Evolutionary conservation across 2,113 vertebrate genomes (phyloP).

Genomic region (Bambusicola thoracicus): DNA sequence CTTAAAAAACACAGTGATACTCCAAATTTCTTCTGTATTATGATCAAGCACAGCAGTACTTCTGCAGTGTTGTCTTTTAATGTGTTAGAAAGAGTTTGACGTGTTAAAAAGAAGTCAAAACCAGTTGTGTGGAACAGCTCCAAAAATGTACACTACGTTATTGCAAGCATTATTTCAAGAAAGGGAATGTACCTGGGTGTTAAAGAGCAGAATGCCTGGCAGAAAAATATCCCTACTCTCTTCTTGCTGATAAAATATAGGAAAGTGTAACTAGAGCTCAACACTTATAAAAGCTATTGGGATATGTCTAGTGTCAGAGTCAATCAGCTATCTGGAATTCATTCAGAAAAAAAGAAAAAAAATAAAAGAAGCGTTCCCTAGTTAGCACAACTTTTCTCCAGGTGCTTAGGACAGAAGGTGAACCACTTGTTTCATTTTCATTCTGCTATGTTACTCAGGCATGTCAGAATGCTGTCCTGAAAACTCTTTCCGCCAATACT

Average conservation of each 20-base stretch:
- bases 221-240: background rate
- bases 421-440: background rate
- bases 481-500: background rate
- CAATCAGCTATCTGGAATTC: background rate
- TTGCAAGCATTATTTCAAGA: background rate
- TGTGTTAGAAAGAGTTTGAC: background rate
- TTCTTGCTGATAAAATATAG: background rate
- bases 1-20: background rate
- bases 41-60: background rate
- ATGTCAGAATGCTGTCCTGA: background rate
- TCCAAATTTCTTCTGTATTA: background rate
- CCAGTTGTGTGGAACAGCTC: background rate
- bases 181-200: background rate
- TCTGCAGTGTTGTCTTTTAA: background rate
- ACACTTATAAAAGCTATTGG: background rate
- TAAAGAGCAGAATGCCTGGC: background rate
- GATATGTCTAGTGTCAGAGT: background rate
- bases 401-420: background rate
- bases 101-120: background rate
- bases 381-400: background rate
- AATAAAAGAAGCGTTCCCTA: background rate
- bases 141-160: background rate
- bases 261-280: background rate
- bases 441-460: background rate
- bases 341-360: background rate